Conservation (phyloP, 2,888 invertebrate genomes). For the Dicyrtomina minuta region DNA sequence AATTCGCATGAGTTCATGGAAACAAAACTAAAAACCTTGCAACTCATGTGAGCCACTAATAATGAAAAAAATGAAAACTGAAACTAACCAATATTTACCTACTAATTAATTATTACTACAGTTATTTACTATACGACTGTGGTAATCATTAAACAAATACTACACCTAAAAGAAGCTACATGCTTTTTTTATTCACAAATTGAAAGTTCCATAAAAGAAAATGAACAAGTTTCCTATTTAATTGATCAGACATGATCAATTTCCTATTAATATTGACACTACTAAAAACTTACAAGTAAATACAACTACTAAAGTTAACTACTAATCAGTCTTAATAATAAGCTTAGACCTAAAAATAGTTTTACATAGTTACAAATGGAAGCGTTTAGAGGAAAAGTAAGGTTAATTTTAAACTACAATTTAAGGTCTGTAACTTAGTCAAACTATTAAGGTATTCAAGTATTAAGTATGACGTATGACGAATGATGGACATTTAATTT, state of each 20-base stretch:
- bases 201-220: slow-evolving; percentile 44
- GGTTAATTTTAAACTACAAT: background rate
- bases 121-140: background rate
- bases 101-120: background rate
- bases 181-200: slow-evolving; percentile 16
- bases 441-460: too few relatives aligned
- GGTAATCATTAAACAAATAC: background rate
- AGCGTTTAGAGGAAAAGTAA: too few relatives aligned
- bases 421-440: too few relatives aligned
- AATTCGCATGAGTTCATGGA: slow-evolving; percentile 25
- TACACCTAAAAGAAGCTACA: background rate
- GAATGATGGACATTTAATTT: too few relatives aligned
- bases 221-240: slow-evolving; percentile 43
- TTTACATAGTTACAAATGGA: too few relatives aligned
- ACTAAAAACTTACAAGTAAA: slow-evolving; percentile 17
- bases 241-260: slow-evolving; percentile 45
- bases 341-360: background rate
- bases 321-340: slow-evolving; percentile 4
- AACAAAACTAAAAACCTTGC: slow-evolving; percentile 26
- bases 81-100: background rate
- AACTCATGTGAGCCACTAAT: slow-evolving; percentile 29
- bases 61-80: background rate
- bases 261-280: slow-evolving; percentile 35
- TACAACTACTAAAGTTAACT: slow-evolving; percentile 6
- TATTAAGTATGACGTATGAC: too few relatives aligned